phyloP scores from a whole-genome alignment of 92 coral and sea anemone species.

The Isaurus tuberculatus region DNA sequence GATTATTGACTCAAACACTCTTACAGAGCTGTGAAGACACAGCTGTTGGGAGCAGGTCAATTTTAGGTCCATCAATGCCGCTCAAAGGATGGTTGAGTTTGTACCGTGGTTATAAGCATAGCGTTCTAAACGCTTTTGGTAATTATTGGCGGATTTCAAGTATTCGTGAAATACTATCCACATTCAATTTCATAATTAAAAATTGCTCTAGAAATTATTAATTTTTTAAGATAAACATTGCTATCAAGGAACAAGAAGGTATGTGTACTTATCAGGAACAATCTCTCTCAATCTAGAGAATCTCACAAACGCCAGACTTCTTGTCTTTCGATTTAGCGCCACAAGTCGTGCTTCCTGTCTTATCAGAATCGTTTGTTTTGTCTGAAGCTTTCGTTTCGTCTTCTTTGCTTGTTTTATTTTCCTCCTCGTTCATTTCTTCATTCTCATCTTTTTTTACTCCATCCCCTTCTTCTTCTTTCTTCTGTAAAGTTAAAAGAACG shows the following conservation, averaged over 20 bases:
- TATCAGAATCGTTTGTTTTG: not conserved
- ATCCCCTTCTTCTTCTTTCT: constrained; percentile 12
- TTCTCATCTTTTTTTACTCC: constrained; percentile 2
- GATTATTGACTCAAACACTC: too few relatives aligned
- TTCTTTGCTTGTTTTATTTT: not conserved
- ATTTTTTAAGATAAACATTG: not conserved
- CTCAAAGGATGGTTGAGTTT: too few relatives aligned
- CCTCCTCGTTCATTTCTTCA: constrained; percentile 2
- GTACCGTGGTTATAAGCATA: too few relatives aligned
- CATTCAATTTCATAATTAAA: too few relatives aligned
- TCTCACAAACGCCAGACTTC: constrained; percentile 23
- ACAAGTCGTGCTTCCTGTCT: not conserved
- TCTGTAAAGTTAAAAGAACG: not conserved
- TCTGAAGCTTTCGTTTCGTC: not conserved
- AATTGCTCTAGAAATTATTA: too few relatives aligned
- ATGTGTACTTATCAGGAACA: not conserved
- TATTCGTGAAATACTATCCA: too few relatives aligned
- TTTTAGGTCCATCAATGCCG: too few relatives aligned
- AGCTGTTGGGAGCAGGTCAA: too few relatives aligned
- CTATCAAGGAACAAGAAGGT: not conserved
- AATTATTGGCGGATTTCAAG: too few relatives aligned
- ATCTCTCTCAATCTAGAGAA: not conserved
- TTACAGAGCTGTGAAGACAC: too few relatives aligned
- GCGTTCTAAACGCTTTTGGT: too few relatives aligned
- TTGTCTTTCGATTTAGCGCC: constrained; percentile 33